phyloP scores from a whole-genome alignment of 2,888 invertebrate species.

The Nomada hirtipes region DNA sequence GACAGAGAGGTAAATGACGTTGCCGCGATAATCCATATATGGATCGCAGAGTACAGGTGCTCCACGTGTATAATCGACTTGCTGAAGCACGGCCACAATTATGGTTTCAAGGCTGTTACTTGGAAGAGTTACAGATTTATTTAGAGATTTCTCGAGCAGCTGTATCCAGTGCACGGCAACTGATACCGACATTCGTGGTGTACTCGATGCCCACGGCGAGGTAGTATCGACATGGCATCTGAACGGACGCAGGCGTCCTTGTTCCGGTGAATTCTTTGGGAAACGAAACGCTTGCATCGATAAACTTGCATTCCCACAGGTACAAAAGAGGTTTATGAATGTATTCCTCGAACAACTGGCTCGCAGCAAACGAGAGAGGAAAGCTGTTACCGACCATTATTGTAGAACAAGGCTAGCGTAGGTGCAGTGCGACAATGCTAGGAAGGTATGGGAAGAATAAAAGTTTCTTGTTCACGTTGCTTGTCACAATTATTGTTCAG shows the following conservation, averaged over 20 bases:
- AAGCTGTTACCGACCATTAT: constrained; percentile 27
- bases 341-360: constrained; percentile 21
- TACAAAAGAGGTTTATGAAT: constrained; percentile 21
- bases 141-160: constrained; percentile 64
- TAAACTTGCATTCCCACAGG: constrained; percentile 31
- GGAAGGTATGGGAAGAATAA: constrained; percentile 8
- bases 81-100: constrained; percentile 47
- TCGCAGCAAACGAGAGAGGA: constrained; percentile 16
- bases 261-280: constrained; percentile 22
- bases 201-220: no score
- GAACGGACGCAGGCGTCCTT: no score
- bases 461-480: neutral
- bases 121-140: constrained; percentile 64
- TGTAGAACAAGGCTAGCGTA: constrained; percentile 10
- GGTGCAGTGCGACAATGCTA: constrained; percentile 16
- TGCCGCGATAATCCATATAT: neutral
- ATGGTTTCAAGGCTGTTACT: constrained; percentile 42
- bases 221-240: no score
- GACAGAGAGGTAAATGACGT: neutral
- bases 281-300: constrained; percentile 31
- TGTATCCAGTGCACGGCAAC: constrained; percentile 55
- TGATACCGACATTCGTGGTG: constrained; percentile 52
- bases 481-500: no score
- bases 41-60: constrained; percentile 34
- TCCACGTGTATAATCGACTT: constrained; percentile 29